A percentile compares a stretch with the other conserved stretches of the same genome.
Evolutionary conservation across 2,797 vertebrate genomes (phyloP).

Genomic region (Parauchenoglanis ngamensis): DNA sequence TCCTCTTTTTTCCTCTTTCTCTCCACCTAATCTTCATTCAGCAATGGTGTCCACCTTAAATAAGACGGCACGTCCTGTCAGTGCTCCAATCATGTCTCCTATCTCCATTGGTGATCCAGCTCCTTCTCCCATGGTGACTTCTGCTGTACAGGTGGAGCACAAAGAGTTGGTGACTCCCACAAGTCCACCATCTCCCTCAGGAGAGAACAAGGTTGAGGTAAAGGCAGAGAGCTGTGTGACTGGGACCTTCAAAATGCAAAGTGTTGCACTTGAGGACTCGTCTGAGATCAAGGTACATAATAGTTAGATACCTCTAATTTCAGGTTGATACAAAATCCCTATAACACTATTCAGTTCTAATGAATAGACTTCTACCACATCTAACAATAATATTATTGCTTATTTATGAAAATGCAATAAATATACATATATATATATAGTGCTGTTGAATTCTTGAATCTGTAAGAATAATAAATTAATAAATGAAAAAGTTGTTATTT

Average conservation of each 20-base stretch:
- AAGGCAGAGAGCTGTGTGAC: conserved; percentile 71
- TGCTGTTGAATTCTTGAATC: neutral
- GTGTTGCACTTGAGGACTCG: conserved; percentile 66
- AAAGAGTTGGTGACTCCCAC: conserved; percentile 60
- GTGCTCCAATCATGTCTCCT: conserved; percentile 84
- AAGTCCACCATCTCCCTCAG: conserved; percentile 53
- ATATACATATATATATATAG: neutral
- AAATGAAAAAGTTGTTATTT: neutral
- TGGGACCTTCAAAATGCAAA: conserved; percentile 69
- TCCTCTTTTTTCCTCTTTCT: neutral
- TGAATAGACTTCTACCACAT: neutral
- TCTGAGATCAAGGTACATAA: conserved; percentile 81
- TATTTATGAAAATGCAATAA: neutral
- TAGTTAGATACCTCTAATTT: no score
- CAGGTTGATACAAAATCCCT: neutral
- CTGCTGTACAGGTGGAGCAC: conserved; percentile 53
- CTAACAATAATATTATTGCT: neutral
- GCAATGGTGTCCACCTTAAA: conserved; percentile 86
- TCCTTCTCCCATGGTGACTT: conserved; percentile 55
- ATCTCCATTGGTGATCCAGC: conserved; percentile 69
- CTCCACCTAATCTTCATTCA: conserved; percentile 49
- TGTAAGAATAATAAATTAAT: neutral
- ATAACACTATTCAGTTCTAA: neutral
- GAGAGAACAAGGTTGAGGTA: conserved; percentile 70
- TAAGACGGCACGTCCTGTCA: conserved; percentile 87